Conservation (phyloP, 2,888 invertebrate genomes). For the Drosophila mimetica region DNA sequence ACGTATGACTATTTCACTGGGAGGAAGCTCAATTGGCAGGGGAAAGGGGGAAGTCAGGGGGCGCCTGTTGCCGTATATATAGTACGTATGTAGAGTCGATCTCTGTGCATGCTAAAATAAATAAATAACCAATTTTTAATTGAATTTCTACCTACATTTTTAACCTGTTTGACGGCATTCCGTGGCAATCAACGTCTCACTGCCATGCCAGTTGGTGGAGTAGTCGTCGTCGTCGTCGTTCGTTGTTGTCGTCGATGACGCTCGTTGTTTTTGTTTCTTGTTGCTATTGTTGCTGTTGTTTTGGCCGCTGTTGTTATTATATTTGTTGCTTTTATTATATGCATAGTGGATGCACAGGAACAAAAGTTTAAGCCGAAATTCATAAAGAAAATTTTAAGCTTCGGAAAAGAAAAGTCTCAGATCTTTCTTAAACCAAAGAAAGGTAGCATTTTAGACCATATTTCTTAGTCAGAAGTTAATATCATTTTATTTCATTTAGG, state of each 20-base stretch:
- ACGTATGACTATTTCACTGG: constrained; percentile 46
- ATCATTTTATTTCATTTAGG: too few species aligned
- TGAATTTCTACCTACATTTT: constrained; percentile 82
- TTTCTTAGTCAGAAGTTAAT: too few species aligned
- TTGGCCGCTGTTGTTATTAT: constrained; percentile 31
- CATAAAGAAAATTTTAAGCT: too few species aligned
- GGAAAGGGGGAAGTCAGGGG: background rate
- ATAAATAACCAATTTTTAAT: constrained; percentile 83
- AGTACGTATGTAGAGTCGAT: constrained; percentile 38
- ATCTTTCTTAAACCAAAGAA: too few species aligned
- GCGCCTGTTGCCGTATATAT: constrained; percentile 13
- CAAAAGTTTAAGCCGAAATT: too few species aligned
- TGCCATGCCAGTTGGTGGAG: constrained; percentile 67
- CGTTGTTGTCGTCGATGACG: constrained; percentile 71
- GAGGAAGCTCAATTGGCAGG: background rate
- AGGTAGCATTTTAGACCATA: too few species aligned
- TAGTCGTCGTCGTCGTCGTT: constrained; percentile 68
- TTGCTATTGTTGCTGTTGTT: constrained; percentile 67
- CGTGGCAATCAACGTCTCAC: constrained; percentile 81
- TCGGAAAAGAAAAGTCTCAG: too few species aligned
- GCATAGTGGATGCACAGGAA: constrained; percentile 36
- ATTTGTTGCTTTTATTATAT: constrained; percentile 47
- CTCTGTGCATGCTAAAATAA: constrained; percentile 78
- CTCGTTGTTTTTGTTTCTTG: constrained; percentile 59
- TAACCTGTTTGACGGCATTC: constrained; percentile 83